Percentiles rank a stretch among this genome's conserved stretches.
Conservation (phyloP, 1,140 invertebrate genomes). For the Drosophila tsacasi region DNA sequence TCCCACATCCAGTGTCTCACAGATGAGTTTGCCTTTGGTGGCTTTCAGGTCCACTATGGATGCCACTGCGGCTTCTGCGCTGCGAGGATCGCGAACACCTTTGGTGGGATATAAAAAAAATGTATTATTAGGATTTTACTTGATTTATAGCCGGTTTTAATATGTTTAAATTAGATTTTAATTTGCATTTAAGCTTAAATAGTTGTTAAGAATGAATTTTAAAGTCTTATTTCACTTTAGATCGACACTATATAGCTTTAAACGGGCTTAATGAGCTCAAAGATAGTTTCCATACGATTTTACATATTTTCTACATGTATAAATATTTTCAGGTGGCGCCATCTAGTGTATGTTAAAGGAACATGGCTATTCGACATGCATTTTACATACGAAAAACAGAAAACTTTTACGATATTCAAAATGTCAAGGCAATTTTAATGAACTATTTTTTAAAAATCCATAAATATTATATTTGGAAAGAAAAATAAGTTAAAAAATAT, state of each 20-base stretch:
- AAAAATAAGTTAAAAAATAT: not conserved
- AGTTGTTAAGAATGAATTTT: not conserved
- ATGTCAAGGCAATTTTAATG: not conserved
- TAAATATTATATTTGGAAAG: not conserved
- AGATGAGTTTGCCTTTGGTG: conserved; percentile 74
- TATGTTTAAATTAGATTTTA: not conserved
- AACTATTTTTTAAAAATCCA: not conserved
- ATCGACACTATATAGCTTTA: not conserved
- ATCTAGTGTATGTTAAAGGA: not conserved
- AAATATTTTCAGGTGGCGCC: not conserved
- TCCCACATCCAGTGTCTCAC: conserved; percentile 85
- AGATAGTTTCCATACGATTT: not conserved
- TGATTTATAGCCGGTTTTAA: not conserved
- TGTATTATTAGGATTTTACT: too few species aligned
- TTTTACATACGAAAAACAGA: conserved; percentile 1
- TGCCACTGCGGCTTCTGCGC: conserved; percentile 87
- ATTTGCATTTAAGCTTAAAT: too few species aligned
- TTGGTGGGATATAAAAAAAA: not conserved
- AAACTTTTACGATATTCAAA: conserved; percentile 2
- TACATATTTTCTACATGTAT: not conserved
- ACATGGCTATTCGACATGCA: not conserved
- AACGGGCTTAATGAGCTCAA: not conserved
- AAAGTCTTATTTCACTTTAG: too few species aligned
- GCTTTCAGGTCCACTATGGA: conserved; percentile 74
- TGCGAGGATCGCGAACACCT: conserved; percentile 89